A percentile compares a stretch with the other conserved stretches of the same genome.
phyloP scores from a whole-genome alignment of 2,888 invertebrate genomes.

The Suillia variegata region DNA sequence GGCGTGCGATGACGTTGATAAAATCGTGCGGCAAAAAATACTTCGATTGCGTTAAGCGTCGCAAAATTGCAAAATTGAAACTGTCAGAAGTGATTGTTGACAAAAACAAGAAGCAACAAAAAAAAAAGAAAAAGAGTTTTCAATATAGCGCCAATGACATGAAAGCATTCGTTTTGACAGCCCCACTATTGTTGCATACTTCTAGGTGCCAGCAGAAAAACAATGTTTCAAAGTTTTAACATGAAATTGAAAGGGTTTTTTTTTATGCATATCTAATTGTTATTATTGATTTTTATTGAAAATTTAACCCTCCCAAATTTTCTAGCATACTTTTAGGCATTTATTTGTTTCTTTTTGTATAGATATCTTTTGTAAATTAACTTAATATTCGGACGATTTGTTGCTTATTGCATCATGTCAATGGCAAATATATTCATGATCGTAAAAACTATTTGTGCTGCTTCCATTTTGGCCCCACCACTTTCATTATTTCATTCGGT shows the following conservation, averaged over 20 bases:
- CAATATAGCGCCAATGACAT: background rate
- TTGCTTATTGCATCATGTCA: background rate
- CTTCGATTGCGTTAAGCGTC: constrained; percentile 19
- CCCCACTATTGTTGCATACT: too few relatives aligned
- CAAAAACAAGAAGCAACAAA: background rate
- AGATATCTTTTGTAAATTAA: too few relatives aligned
- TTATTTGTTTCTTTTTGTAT: too few relatives aligned
- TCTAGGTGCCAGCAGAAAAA: background rate
- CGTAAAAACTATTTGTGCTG: background rate
- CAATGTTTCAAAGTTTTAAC: background rate
- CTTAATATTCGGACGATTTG: too few relatives aligned
- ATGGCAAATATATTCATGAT: background rate
- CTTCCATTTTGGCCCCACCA: too few relatives aligned
- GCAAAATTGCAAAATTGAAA: constrained; percentile 29
- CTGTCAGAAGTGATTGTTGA: constrained; percentile 24
- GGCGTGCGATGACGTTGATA: background rate
- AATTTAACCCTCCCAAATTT: too few relatives aligned
- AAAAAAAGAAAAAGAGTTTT: background rate
- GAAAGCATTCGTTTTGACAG: too few relatives aligned
- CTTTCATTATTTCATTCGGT: too few relatives aligned
- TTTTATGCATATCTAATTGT: too few relatives aligned
- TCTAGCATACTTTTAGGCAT: too few relatives aligned
- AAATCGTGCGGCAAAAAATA: background rate
- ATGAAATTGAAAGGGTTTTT: too few relatives aligned
- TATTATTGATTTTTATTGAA: too few relatives aligned